Evolutionary conservation across 2,888 invertebrate genomes (phyloP).

Genomic region (Pterobdella sp.): DNA sequence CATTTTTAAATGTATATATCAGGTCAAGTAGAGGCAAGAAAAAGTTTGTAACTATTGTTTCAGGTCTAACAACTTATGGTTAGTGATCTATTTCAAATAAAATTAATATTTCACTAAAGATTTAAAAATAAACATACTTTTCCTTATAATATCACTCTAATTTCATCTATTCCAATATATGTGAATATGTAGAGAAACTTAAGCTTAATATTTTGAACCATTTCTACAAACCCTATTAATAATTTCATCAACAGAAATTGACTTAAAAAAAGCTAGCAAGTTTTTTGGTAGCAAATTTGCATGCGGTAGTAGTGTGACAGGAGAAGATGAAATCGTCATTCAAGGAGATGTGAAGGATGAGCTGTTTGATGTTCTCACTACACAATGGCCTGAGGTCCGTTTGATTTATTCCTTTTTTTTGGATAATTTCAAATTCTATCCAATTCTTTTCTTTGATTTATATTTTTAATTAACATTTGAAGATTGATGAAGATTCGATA

Average conservation of each 20-base stretch:
- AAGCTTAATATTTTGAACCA: neutral
- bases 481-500: constrained; percentile 39
- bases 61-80: constrained; percentile 90
- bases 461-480: constrained; percentile 26
- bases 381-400: constrained; percentile 87
- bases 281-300: constrained; percentile 95
- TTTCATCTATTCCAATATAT: neutral
- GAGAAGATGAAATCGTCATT: constrained; percentile 97
- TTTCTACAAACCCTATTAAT: neutral
- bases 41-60: constrained; percentile 94
- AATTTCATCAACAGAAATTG: constrained; percentile 67
- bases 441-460: no score
- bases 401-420: neutral
- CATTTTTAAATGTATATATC: no score
- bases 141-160: neutral
- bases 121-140: neutral
- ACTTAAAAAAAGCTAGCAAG: constrained; percentile 92
- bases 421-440: no score
- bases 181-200: neutral
- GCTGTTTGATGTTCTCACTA: constrained; percentile 89
- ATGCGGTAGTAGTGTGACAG: constrained; percentile 97
- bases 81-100: neutral
- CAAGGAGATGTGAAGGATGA: constrained; percentile 99
- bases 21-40: constrained; percentile 84
- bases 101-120: neutral